phyloP scores from a whole-genome alignment of 2,113 vertebrate genomes.

The Ovibos moschatus region DNA sequence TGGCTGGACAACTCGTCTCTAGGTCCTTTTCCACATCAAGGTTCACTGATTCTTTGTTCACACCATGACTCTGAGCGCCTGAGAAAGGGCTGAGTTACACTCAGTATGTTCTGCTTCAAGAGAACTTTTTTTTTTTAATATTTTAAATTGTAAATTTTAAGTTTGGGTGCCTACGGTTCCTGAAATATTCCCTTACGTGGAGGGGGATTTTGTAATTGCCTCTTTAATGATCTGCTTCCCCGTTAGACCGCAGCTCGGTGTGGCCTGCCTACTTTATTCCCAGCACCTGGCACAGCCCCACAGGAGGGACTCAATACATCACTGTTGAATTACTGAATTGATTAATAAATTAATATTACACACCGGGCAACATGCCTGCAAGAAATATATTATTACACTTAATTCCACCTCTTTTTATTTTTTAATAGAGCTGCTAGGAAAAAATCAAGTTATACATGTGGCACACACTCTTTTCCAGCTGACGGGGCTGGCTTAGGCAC shows the following conservation, averaged over 20 bases:
- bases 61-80: not conserved
- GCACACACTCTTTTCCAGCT: accelerated
- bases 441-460: not conserved
- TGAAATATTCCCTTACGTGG: not conserved
- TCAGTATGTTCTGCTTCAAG: slow-evolving; percentile 13
- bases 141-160: slow-evolving; percentile 60
- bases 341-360: not conserved
- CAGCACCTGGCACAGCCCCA: not conserved
- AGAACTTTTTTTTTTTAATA: not conserved
- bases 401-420: not conserved
- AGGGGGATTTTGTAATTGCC: not conserved
- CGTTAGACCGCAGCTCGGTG: accelerated
- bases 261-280: accelerated
- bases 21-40: not conserved
- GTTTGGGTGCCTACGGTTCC: slow-evolving; percentile 28
- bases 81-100: not conserved
- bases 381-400: not conserved
- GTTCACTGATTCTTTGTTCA: not conserved
- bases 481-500: accelerated
- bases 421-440: not conserved
- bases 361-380: not conserved
- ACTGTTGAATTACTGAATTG: not conserved
- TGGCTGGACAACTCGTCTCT: not conserved
- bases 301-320: accelerated
- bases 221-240: not conserved